phyloP scores from a whole-genome alignment of 1,140 invertebrate species.

The Drosophila sturtevanti region DNA sequence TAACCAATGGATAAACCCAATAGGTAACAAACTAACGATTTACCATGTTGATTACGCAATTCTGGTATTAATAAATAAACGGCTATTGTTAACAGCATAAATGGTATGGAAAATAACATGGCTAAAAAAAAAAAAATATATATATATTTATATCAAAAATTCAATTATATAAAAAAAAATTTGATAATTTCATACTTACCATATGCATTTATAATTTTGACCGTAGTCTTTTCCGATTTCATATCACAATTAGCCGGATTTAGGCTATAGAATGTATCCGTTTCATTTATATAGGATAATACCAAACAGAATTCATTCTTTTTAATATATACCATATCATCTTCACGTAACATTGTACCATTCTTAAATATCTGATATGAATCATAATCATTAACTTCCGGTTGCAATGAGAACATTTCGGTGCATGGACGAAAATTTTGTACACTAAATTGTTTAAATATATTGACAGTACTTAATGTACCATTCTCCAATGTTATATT shows the following conservation, averaged over 20 bases:
- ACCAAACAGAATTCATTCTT: slow-evolving; percentile 73
- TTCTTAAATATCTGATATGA: slow-evolving; percentile 62
- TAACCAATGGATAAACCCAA: slow-evolving; percentile 86
- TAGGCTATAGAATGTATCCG: slow-evolving; percentile 55
- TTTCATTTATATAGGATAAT: slow-evolving; percentile 49
- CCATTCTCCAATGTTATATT: slow-evolving; percentile 64
- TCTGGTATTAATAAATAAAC: slow-evolving; percentile 89
- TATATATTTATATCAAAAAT: neutral
- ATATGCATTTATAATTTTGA: slow-evolving; percentile 75
- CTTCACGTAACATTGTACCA: slow-evolving; percentile 57
- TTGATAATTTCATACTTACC: slow-evolving; percentile 30
- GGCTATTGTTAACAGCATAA: slow-evolving; percentile 87
- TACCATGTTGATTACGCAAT: slow-evolving; percentile 88
- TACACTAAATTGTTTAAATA: slow-evolving; percentile 68
- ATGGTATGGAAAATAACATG: slow-evolving; percentile 88
- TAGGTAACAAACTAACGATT: slow-evolving; percentile 89
- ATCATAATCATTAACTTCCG: slow-evolving; percentile 54
- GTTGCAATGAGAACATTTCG: slow-evolving; percentile 65
- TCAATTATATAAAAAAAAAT: neutral
- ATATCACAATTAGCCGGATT: slow-evolving; percentile 74
- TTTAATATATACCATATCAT: slow-evolving; percentile 50
- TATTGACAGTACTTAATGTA: slow-evolving; percentile 39
- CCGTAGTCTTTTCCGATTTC: slow-evolving; percentile 42
- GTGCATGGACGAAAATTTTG: slow-evolving; percentile 72
- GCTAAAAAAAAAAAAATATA: slow-evolving; percentile 65